Evolutionary conservation across 1,140 invertebrate species (phyloP), one percentile per base, ranked within the genome.

Genomic region (Calephelis virginiensis): DNA sequence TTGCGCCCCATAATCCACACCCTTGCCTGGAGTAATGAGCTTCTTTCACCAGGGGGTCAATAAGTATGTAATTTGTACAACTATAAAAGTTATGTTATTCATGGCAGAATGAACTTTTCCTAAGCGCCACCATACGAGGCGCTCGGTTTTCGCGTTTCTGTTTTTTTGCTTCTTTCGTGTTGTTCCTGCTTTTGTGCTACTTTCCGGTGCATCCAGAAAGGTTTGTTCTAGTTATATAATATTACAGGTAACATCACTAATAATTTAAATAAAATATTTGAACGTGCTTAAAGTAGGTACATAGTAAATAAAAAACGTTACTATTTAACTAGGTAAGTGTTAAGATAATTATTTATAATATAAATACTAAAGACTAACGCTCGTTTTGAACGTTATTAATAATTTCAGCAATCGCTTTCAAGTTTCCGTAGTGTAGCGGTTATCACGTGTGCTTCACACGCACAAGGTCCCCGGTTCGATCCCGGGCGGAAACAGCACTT

Each of bases 391-490:
- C 6, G 0, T 5, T 43, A 47, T 61, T 8, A 3, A 38, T 59
- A 75, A 76, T 76, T 83, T 81, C 68, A 14, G 0, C 11, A 0
- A 0, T 0, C 0, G 0, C 0, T 0, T 0, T n/a, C 8, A 67
- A 72, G 89, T 91, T 90, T 91, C 89, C 89, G 88, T 91, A 90
- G 89, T 91, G 89, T 91, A 91, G 89, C 80, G 89, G 89, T 91
- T 90, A 91, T 91, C 89, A 90, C 89, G 86, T 90, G 89, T 91
- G 89, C 89, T 89, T 91, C 87, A 90, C 87, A 91, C 87, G 89
- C 89, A 89, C 94, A 96, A 95, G 95, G 95, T 94, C 95, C 94
- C 95, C 94, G 95, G 95, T 95, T 96, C 95, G 95, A 96, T 94
- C 95, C 95, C 95, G 94, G 95, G 94, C 95, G 95, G 95, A 95